Conservation (phyloP, 2,797 vertebrate species). For the Okamejei kenojei region DNA sequence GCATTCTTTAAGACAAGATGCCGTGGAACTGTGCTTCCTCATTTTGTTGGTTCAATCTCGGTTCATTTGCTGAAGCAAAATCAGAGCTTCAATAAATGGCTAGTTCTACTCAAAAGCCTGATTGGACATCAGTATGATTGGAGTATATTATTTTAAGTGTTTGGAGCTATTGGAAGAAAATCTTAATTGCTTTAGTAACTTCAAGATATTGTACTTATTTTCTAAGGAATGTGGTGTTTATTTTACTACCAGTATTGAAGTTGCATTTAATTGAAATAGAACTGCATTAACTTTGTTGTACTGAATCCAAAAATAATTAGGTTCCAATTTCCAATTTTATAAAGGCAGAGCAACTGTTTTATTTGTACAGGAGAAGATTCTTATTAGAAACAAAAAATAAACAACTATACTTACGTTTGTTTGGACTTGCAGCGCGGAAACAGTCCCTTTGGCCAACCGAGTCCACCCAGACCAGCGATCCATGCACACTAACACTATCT, state of each 20-base stretch:
- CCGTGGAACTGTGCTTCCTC: neutral
- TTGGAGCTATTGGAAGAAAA: neutral
- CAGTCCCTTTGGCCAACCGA: too few relatives aligned
- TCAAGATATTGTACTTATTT: neutral
- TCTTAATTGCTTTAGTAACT: neutral
- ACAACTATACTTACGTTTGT: too few relatives aligned
- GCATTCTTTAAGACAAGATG: neutral
- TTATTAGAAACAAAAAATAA: neutral
- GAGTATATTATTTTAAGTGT: neutral
- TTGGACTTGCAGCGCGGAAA: too few relatives aligned
- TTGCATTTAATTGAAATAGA: neutral
- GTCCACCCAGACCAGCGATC: too few relatives aligned
- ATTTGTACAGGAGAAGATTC: neutral
- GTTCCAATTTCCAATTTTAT: slow-evolving; percentile 32
- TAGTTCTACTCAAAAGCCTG: neutral
- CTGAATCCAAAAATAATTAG: neutral
- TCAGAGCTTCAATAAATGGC: neutral
- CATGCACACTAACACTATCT: too few relatives aligned
- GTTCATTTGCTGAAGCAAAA: neutral
- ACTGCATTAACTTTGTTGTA: neutral
- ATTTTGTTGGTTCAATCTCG: neutral
- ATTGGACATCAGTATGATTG: neutral
- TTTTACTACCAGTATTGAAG: neutral
- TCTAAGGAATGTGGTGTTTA: neutral
- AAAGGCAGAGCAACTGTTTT: neutral